A percentile compares a stretch with the other conserved stretches of the same genome.
phyloP scores from a whole-genome alignment of 2,797 vertebrate species.

The Helostoma temminkii region DNA sequence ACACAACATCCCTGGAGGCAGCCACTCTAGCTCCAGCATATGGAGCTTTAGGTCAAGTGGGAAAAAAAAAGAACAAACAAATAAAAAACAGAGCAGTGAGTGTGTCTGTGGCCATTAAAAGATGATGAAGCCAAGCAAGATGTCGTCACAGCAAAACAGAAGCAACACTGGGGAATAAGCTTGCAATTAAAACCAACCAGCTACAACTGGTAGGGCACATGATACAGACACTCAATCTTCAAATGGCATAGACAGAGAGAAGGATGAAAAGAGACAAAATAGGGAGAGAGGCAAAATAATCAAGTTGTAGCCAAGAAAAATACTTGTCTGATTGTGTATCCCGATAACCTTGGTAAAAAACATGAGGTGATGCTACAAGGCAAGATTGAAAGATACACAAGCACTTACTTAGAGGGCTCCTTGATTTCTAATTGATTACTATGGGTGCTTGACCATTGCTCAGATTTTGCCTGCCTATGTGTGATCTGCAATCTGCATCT shows the following conservation, averaged over 20 bases:
- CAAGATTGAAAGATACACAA: background rate
- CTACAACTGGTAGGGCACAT: conserved; percentile 43
- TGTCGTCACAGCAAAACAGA: conserved; percentile 55
- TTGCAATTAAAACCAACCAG: conserved; percentile 61
- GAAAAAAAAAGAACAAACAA: too few relatives aligned
- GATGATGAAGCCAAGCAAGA: conserved; percentile 65
- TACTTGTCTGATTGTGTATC: conserved; percentile 36
- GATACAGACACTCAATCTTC: conserved; percentile 42
- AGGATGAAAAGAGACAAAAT: conserved; percentile 1
- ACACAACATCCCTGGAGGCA: conserved; percentile 41
- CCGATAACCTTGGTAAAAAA: conserved; percentile 44
- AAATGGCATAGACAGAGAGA: conserved; percentile 30
- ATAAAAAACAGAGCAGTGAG: conserved; percentile 15
- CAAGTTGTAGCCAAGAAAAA: conserved; percentile 20
- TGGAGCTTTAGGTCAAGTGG: conserved; percentile 63
- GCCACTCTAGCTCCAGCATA: conserved; percentile 54
- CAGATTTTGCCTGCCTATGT: conserved; percentile 28
- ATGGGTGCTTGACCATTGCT: conserved; percentile 1
- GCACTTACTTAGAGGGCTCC: conserved; percentile 1
- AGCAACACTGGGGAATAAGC: conserved; percentile 41
- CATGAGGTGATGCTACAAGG: conserved; percentile 3
- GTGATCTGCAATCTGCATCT: background rate
- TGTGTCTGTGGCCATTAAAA: conserved; percentile 61
- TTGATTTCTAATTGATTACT: conserved; percentile 25
- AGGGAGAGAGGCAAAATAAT: conserved; percentile 28